Base-by-base conservation (phyloP, 2,113 vertebrate genomes). In the Zosterops pallidus region DNA sequence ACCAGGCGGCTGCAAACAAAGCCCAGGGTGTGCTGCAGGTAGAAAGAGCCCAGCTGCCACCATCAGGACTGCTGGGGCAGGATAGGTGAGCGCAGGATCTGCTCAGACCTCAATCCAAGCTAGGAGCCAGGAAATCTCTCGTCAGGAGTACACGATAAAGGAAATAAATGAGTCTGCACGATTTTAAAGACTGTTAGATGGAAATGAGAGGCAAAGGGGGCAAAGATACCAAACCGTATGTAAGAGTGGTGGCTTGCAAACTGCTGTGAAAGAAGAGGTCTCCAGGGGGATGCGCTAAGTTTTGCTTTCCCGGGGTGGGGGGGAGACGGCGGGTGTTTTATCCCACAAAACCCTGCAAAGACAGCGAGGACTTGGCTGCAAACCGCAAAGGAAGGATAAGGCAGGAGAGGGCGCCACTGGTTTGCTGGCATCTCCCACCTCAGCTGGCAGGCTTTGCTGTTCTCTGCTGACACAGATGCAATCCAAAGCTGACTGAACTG, bases 341-440 rank as follows among this genome's bases (percentile, higher is more conserved):
- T n/a, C 47, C n/a, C 37, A 42, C 47, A 42, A n/a, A 79, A n/a
- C 24, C 24, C 37, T 14, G 39, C 33, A 16, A 67, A 42, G 31
- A 31, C 68, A 63, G 55, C 2, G 2, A 14, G 44, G 76, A 25
- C 21, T 47, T 26, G 77, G 31, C 64, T 57, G 59, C 56, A 60
- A 89, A 75, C 22, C 20, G 41, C 24, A 49, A 69, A 37, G 11
- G 31, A 68, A 76, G 46, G 57, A 26, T 24, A 9, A 53, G 56
- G 78, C 74, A 88, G 94, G 74, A 96, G 90, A 80, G 85, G 95
- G 75, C 31, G 63, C 65, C 74, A 41, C 77, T 53, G 77, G 41
- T 91, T 91, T 91, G 46, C 81, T 91, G 81, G 74, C 89, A 82
- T 75, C 50, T 79, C 65, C 35, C 69, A 15, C 39, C 22, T 82